These are phyloP conservation scores for Salminus brasiliensis DNA, from an alignment of 2,113 vertebrate species.

Conservation along the genomic window DNA sequence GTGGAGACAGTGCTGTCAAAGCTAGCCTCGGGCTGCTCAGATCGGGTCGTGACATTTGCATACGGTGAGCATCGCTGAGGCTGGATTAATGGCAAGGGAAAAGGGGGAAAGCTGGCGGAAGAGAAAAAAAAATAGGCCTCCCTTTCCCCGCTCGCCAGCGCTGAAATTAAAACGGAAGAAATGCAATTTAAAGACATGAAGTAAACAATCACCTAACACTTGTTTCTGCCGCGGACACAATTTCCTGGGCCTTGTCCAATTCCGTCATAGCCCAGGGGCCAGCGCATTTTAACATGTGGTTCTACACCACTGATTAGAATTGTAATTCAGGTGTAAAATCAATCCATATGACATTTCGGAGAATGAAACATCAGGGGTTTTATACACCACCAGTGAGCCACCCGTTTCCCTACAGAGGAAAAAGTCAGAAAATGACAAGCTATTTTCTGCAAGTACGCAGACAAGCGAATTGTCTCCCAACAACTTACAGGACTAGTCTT, in stretches of 20 bases:
- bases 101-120: neutral
- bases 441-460: neutral
- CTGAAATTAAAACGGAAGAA: constrained; percentile 87
- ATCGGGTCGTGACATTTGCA: constrained; percentile 84
- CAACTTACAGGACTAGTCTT: constrained; percentile 4
- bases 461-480: neutral
- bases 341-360: constrained; percentile 85
- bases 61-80: constrained; percentile 76
- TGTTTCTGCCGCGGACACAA: constrained; percentile 82
- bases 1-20: constrained; percentile 73
- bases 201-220: constrained; percentile 85
- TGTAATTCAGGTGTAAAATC: constrained; percentile 81
- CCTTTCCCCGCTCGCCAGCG: constrained; percentile 62
- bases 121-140: constrained; percentile 55
- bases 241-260: constrained; percentile 85
- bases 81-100: constrained; percentile 75
- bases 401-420: constrained; percentile 56
- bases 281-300: constrained; percentile 79
- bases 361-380: constrained; percentile 74
- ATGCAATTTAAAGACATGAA: constrained; percentile 94
- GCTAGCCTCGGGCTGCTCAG: constrained; percentile 76
- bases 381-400: constrained; percentile 65
- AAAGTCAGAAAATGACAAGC: constrained; percentile 19
- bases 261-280: constrained; percentile 78
- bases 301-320: constrained; percentile 85